Evolutionary conservation across 2,888 invertebrate species (phyloP), one percentile per base, ranked within the genome.

Genomic region (Calliphora vomitoria): DNA sequence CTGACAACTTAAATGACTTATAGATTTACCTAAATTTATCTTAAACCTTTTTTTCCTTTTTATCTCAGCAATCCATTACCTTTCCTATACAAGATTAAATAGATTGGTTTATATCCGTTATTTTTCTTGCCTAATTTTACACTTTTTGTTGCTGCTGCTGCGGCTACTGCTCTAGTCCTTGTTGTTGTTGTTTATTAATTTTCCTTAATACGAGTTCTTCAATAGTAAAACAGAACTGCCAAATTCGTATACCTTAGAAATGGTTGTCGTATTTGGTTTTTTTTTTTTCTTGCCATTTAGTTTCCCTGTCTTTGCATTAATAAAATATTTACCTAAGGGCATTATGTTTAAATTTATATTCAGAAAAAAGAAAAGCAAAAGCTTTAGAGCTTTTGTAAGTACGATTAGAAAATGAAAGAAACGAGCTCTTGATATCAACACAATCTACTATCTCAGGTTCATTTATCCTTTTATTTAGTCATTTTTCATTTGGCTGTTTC

Each of bases 401-500:
- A 44, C 11, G 11, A 44, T 10, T 4, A 10, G 44, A 44, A 44
- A 11, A 44, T 13, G 35, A 35, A 35, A 4, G 18, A 66, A 60
- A 62, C 1, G 20, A 55, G 20, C 18, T 41, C 25, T 64, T 47
- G 41, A 75, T 62, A 50, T 75, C 15, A 64, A 64, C 64, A 50
- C 47, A 50, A 64, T 76, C 10, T 64, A 25, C 15, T 55, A 66
- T 53, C 64, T 78, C 11, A 31, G 41, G 53, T 78, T 78, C 25
- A 58, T 64, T 76, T 76, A 50, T 53, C 18, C 50, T 64, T 76
- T 76, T 50, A 50, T 31, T 50, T 8, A 38, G 50, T 38, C 35
- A 76, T 76, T 76, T 76, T 76, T 64, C 76, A 38, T 64, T 20
- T 76, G 55, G 35, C 44, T 20, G 15, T 44, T 58, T 8, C 15